A percentile compares a stretch with the other conserved stretches of the same genome.
Evolutionary conservation across 2,888 invertebrate species (phyloP).

Genomic region (Harpagoxenus sublaevis): DNA sequence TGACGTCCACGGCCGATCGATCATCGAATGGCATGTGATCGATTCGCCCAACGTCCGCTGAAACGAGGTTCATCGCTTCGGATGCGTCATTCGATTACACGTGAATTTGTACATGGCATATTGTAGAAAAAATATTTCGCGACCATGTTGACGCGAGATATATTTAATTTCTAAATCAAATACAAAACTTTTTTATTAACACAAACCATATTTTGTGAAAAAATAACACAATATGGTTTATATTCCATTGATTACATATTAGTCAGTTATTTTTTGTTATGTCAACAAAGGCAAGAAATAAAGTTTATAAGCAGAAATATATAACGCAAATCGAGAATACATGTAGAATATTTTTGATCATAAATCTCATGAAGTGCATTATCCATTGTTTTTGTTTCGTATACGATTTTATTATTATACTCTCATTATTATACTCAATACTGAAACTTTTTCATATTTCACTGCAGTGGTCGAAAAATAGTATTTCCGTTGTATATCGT

Average conservation of each 20-base stretch:
- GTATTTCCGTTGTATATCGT: too few species aligned
- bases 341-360: conserved; percentile 1
- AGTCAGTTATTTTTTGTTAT: conserved; percentile 10
- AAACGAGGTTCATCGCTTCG: conserved; percentile 59
- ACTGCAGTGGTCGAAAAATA: not conserved
- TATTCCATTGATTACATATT: conserved; percentile 18
- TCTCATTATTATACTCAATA: too few species aligned
- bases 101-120: conserved; percentile 63
- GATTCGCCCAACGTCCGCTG: conserved; percentile 67
- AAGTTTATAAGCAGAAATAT: not conserved
- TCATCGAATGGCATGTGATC: conserved; percentile 73
- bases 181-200: conserved; percentile 25
- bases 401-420: not conserved
- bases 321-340: not conserved
- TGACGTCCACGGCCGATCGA: conserved; percentile 72
- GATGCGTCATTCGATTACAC: conserved; percentile 65
- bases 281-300: not conserved
- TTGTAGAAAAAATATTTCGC: conserved; percentile 47
- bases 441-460: not conserved
- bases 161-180: conserved; percentile 38
- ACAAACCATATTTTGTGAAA: not conserved
- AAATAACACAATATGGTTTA: conserved; percentile 27
- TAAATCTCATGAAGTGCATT: not conserved
- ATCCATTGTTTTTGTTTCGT: not conserved
- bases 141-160: conserved; percentile 18